These are phyloP conservation scores for Dufourea novaeangliae DNA, from an alignment of 1,140 invertebrate species.

Conservation along the genomic window DNA sequence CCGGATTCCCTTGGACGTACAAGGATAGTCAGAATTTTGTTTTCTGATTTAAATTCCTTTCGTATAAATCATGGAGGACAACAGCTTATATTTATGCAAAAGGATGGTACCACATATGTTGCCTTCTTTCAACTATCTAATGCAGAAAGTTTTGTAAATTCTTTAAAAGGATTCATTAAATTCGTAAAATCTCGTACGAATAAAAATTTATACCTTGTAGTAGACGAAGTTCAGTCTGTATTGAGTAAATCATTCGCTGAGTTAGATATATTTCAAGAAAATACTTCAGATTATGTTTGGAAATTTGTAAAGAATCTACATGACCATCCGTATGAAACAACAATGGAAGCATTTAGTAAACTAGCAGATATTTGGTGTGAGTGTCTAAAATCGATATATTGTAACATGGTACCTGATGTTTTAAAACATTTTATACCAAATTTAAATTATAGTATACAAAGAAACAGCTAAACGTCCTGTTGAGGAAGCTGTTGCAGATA, in stretches of 20 bases:
- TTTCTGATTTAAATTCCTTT: conserved; percentile 87
- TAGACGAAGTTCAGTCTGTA: conserved; percentile 84
- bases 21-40: conserved; percentile 84
- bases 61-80: conserved; percentile 86
- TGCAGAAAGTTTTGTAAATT: conserved; percentile 88
- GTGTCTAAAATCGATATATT: conserved; percentile 46
- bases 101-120: conserved; percentile 88
- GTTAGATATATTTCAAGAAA: conserved; percentile 89
- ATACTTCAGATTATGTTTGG: conserved; percentile 86
- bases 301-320: conserved; percentile 87
- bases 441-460: conserved; percentile 80
- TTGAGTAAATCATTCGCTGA: conserved; percentile 92
- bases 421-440: background rate
- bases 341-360: conserved; percentile 92
- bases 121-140: conserved; percentile 94
- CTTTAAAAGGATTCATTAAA: conserved; percentile 84
- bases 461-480: conserved; percentile 80
- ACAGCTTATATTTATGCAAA: conserved; percentile 87
- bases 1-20: conserved; percentile 82
- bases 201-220: conserved; percentile 86
- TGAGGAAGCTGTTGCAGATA: conserved; percentile 83
- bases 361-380: conserved; percentile 86
- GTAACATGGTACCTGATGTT: background rate
- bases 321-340: conserved; percentile 90
- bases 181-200: conserved; percentile 87